Percentiles rank a stretch among this genome's conserved stretches.
Conservation (phyloP, 2,113 vertebrate genomes). For the Pseudopodoces humilis region DNA sequence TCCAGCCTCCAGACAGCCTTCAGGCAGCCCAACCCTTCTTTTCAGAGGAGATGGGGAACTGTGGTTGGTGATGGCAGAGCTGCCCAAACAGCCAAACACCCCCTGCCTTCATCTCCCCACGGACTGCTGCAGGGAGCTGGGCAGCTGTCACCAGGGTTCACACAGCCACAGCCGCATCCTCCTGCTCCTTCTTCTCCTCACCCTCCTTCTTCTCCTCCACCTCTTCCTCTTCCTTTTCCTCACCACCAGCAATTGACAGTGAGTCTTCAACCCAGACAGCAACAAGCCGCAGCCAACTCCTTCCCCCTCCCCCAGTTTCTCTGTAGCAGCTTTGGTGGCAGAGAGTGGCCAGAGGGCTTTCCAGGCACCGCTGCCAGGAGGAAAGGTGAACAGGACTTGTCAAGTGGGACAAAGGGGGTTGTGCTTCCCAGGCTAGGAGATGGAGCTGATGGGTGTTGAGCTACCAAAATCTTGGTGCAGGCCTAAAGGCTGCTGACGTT, state of each 20-base stretch:
- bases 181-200: background rate
- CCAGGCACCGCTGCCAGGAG: background rate
- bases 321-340: background rate
- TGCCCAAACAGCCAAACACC: background rate
- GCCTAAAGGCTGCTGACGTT: background rate
- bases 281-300: accelerated
- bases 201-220: background rate
- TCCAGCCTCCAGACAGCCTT: background rate
- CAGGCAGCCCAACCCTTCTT: background rate
- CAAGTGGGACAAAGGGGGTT: background rate
- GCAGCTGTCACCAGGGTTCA: accelerated
- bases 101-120: background rate
- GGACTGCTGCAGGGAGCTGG: accelerated
- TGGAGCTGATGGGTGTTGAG: background rate
- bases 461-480: background rate
- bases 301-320: background rate
- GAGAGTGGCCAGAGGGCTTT: background rate
- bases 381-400: background rate
- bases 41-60: background rate
- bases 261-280: background rate
- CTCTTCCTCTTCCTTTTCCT: background rate
- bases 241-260: background rate
- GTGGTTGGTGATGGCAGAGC: background rate
- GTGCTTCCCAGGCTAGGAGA: background rate
- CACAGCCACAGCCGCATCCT: background rate